Evolutionary conservation across 2,113 vertebrate genomes (phyloP), one percentile per base, ranked within the genome.

Genomic region (Paraplagusia blochii): DNA sequence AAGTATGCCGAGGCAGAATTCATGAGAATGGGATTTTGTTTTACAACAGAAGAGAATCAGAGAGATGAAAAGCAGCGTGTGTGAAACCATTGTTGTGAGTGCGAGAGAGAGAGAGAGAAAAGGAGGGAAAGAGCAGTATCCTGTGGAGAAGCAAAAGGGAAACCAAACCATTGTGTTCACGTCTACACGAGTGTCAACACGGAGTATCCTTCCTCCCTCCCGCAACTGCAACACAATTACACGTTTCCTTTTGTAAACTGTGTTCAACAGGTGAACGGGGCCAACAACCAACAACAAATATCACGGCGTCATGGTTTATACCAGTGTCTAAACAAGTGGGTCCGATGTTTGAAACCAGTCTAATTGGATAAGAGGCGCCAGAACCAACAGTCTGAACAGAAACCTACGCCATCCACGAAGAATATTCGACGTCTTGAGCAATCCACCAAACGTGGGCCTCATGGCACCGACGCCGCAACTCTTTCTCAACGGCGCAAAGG

Each of bases 91-190:
- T 77, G 68, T 80, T 62, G 53, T 51, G 47, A 14, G 19, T 33
- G 63, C 44, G 46, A 38, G 42, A 43, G 29, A 35, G 18, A 53
- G 40, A 47, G 15, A 16, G 15, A 53, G 35, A 12, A 34, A 35
- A 40, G 44, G 45, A n/a, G 57, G 38, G 39, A 51, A 38, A 42
- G 46, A 40, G 33, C 53, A 57, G 69, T 61, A 65, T 72, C 78
- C 74, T 75, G 74, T 69, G 57, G 56, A 74, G 63, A 39, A 65
- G 44, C 57, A 62, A 43, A 74, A 71, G 68, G 71, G 6, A 82
- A 80, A 58, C 62, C 54, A 45, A 67, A 53, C 58, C 63, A 78
- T 80, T 79, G 76, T 84, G 73, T 65, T 29, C 13, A 40, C 74
- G 72, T 33, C 44, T 40, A 47, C 69, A 71, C 34, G 17, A 74